Evolutionary conservation across 2,797 vertebrate species (phyloP).

Genomic region (Prunella strophiata): DNA sequence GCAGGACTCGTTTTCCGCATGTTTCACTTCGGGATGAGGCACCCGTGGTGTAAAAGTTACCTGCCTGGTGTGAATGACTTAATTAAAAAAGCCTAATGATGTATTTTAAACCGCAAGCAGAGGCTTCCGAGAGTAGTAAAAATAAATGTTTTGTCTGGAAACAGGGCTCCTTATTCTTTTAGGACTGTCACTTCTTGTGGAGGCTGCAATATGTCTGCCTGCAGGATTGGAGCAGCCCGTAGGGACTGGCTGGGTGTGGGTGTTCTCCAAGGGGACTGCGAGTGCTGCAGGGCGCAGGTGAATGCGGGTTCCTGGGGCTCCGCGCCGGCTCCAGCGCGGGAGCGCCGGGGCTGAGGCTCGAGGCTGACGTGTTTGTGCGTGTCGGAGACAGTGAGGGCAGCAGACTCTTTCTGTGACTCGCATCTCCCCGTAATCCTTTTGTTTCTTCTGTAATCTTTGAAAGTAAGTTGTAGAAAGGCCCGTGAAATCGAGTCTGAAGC

Average conservation of each 20-base stretch:
- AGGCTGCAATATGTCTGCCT: conserved; percentile 27
- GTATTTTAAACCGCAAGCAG: neutral
- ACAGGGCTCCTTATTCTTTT: neutral
- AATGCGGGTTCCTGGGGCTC: neutral
- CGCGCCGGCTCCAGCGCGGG: accelerated
- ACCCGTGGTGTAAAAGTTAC: neutral
- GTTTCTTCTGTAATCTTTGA: neutral
- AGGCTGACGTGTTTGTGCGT: accelerated
- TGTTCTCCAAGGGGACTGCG: neutral
- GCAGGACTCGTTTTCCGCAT: neutral
- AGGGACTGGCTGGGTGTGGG: neutral
- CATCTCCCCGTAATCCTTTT: neutral
- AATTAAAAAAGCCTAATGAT: neutral
- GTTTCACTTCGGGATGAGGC: neutral
- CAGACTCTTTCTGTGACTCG: neutral
- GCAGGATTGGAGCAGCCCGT: neutral
- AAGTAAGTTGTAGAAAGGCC: conserved; percentile 33
- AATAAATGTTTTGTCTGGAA: neutral
- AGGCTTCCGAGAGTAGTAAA: neutral
- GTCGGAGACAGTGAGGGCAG: neutral
- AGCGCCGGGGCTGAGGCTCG: neutral
- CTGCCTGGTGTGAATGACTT: neutral
- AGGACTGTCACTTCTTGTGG: neutral
- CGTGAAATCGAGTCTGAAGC: neutral
- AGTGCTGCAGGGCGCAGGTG: neutral